These are phyloP conservation scores for Cephus cinctus DNA, from an alignment of 1,140 invertebrate species.

Conservation along the genomic window DNA sequence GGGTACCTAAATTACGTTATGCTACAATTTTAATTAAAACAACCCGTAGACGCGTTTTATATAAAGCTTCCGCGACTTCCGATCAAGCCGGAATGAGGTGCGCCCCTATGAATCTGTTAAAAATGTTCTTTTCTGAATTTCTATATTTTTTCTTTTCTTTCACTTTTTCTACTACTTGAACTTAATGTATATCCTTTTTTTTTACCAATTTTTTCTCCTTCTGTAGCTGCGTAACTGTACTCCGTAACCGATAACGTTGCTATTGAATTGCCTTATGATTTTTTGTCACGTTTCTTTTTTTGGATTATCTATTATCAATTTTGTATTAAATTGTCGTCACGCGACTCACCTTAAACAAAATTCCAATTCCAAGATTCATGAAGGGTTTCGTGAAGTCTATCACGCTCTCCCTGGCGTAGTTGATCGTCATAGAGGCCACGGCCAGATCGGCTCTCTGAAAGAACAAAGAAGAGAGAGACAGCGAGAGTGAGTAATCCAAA, in stretches of 20 bases:
- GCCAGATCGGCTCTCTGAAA: conserved; percentile 85
- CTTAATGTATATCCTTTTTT: too few relatives aligned
- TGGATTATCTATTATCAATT: not conserved
- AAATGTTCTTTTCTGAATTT: conserved; percentile 4
- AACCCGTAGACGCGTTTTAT: too few relatives aligned
- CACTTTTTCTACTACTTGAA: too few relatives aligned
- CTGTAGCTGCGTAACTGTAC: too few relatives aligned
- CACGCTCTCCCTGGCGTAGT: conserved; percentile 89
- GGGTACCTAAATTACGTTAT: conserved; percentile 70
- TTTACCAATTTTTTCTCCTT: too few relatives aligned
- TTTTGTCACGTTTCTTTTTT: too few relatives aligned
- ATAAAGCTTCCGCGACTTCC: too few relatives aligned
- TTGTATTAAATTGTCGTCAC: not conserved
- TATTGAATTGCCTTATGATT: too few relatives aligned
- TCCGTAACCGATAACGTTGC: too few relatives aligned
- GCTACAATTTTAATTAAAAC: conserved; percentile 58
- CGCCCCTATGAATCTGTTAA: too few relatives aligned
- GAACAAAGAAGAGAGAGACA: conserved; percentile 27
- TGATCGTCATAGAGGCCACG: conserved; percentile 92
- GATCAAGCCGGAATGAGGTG: too few relatives aligned
- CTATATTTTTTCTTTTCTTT: not conserved
- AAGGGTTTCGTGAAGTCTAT: conserved; percentile 95
- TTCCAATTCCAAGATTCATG: conserved; percentile 88
- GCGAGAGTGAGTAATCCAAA: not conserved
- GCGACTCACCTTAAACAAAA: conserved; percentile 77